A percentile compares a stretch with the other conserved stretches of the same genome.
Conservation (phyloP, 2,888 invertebrate genomes). For the Tuta absoluta region DNA sequence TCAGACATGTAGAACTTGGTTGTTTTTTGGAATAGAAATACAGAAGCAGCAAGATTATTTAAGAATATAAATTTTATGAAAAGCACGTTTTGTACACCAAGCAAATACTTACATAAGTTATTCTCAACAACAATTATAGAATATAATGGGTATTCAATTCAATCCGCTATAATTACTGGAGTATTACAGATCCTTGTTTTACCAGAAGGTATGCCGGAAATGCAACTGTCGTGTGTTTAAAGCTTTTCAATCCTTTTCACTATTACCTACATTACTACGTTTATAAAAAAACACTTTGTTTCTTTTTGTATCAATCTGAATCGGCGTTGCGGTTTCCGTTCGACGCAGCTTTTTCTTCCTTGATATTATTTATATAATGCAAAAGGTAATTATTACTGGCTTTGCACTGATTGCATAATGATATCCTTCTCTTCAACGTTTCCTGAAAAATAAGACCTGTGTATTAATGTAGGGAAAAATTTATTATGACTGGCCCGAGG, state of each 20-base stretch:
- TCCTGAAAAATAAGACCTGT: background rate
- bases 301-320: constrained; percentile 51
- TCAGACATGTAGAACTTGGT: background rate
- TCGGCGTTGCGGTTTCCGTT: constrained; percentile 55
- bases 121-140: constrained; percentile 38
- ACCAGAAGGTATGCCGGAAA: constrained; percentile 52
- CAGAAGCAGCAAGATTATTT: background rate
- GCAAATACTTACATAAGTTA: constrained; percentile 1
- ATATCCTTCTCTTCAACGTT: background rate
- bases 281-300: constrained; percentile 54
- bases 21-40: background rate
- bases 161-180: constrained; percentile 44
- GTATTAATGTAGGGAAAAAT: no score
- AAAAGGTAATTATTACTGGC: constrained; percentile 14
- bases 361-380: constrained; percentile 24
- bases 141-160: constrained; percentile 41
- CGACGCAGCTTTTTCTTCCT: constrained; percentile 23
- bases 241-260: constrained; percentile 44
- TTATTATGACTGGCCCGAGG: no score
- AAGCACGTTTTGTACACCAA: background rate
- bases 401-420: constrained; percentile 24
- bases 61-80: background rate
- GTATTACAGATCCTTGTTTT: constrained; percentile 56
- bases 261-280: constrained; percentile 40
- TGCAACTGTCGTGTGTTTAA: constrained; percentile 50